These are phyloP conservation scores for Argyresthia albistria DNA, from an alignment of 2,888 invertebrate genomes.

Conservation along the genomic window DNA sequence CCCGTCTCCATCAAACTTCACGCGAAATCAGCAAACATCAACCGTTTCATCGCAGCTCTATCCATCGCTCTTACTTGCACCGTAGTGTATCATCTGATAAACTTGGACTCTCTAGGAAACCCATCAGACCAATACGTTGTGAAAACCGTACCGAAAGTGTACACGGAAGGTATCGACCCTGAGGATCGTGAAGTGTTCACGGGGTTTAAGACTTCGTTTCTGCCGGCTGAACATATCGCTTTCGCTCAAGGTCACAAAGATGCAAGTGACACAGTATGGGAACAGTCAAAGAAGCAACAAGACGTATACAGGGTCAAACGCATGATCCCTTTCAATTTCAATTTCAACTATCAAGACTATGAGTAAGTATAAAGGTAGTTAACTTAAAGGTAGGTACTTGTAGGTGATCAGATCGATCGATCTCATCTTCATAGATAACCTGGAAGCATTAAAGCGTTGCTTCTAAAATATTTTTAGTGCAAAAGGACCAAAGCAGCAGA, in stretches of 20 bases:
- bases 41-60: conserved; percentile 31
- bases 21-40: conserved; percentile 36
- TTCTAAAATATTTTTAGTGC: not conserved
- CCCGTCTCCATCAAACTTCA: conserved; percentile 33
- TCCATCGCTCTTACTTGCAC: conserved; percentile 21
- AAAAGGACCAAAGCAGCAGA: not conserved
- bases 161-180: conserved; percentile 51
- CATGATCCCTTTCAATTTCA: conserved; percentile 31
- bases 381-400: too few species aligned
- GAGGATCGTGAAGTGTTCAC: conserved; percentile 74
- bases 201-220: conserved; percentile 75
- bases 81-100: not conserved
- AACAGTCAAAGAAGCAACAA: conserved; percentile 22
- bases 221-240: conserved; percentile 67
- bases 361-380: not conserved
- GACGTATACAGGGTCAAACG: conserved; percentile 50
- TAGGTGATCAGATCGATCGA: not conserved
- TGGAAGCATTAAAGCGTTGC: not conserved
- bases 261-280: conserved; percentile 32
- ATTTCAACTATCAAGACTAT: not conserved
- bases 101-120: not conserved
- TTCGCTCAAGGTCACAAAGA: conserved; percentile 37
- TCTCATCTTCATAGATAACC: not conserved
- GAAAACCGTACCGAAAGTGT: conserved; percentile 31
- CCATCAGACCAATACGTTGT: conserved; percentile 9